Base-by-base conservation (phyloP, 1,140 invertebrate species). In the Trichonephila inaurata region DNA sequence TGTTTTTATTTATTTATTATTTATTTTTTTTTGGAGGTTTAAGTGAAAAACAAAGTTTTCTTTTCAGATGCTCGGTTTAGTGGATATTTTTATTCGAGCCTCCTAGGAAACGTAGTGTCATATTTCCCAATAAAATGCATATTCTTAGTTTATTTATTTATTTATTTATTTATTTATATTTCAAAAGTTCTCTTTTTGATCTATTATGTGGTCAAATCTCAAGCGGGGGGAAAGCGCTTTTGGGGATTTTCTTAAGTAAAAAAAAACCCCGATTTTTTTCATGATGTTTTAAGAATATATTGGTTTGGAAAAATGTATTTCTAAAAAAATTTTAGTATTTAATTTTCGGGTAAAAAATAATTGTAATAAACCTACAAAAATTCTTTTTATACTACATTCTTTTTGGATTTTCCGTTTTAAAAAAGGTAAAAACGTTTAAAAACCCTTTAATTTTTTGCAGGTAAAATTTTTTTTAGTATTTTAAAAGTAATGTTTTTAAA, bases 21-120 rank as follows among this genome's bases (percentile, higher is more conserved):
- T n/a, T 33, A 5, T 77, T 77, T 40, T n/a, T n/a, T 58, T 51
- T 5, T 0, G 51, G 51, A 10, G 51, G 44, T 12, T 60, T 21
- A 83, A 83, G 82, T 60, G 44, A 83, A 83, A 83, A 51, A 60
- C 82, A 83, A 83, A 83, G 44, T 83, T 83, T 83, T 83, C 82
- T n/a, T 83, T 60, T 40, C 44, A 19, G 51, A 83, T n/a, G 19
- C 18, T 83, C 12, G 14, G 72, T 83, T n/a, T 6, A 8, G 21
- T 83, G 44, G 40, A 21, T 19, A 60, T 83, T 51, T 83, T 21
- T 83, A 60, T 51, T 58, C 6, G 51, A 51, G 44, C 18, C 33
- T 77, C 28, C 7, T 2, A 18, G 24, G 40, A 51, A 6, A 8
- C 44, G 44, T 28, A 83, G 44, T 60, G 82, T 58, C 44, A 83